Percentiles rank a stretch among this genome's conserved stretches.
These are phyloP conservation scores for Lutra lutra DNA, from an alignment of 2,797 vertebrate genomes.

Conservation along the genomic window DNA sequence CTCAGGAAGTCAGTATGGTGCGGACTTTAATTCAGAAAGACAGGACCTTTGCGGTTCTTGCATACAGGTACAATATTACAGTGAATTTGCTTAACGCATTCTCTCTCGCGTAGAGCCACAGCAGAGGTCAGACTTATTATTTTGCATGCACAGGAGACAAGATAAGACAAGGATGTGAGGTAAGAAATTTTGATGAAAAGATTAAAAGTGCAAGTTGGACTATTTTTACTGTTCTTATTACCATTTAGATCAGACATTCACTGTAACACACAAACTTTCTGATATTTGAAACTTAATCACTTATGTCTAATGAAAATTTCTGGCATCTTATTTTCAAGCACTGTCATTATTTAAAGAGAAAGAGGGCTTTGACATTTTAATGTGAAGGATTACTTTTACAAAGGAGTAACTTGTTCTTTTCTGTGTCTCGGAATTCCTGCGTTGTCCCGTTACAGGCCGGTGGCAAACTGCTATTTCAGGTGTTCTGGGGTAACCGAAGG, in stretches of 20 bases:
- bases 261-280: neutral
- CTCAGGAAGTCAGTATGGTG: slow-evolving; percentile 99
- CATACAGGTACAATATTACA: slow-evolving; percentile 91
- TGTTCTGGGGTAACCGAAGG: neutral
- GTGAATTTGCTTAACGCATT: neutral
- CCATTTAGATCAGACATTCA: neutral
- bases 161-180: neutral
- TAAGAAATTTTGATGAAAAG: neutral
- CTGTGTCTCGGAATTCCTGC: neutral
- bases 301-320: slow-evolving; percentile 10
- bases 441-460: neutral
- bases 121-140: neutral
- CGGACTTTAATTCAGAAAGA: slow-evolving; percentile 95
- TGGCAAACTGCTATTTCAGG: neutral
- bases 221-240: neutral
- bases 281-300: neutral
- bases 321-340: neutral
- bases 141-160: neutral
- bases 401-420: neutral
- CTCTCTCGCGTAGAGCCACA: neutral
- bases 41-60: slow-evolving; percentile 97
- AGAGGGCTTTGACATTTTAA: neutral
- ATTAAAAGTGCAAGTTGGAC: neutral
- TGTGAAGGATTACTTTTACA: neutral
- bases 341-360: neutral